Conservation (phyloP, 2,888 invertebrate genomes). For the Harmothoe impar region DNA sequence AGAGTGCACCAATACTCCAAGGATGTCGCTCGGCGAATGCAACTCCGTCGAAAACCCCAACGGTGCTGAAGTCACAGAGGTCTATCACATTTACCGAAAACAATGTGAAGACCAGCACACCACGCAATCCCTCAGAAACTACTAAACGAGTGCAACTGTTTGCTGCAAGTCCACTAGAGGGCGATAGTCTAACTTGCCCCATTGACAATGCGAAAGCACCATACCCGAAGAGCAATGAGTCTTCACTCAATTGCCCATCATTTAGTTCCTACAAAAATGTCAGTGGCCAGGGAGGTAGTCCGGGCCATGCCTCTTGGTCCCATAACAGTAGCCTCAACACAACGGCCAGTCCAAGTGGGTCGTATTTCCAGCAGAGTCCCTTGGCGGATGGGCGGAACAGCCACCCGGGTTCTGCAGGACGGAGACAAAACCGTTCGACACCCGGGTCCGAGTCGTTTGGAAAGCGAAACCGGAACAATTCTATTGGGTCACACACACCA, state of each 20-base stretch:
- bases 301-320: background rate
- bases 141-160: conserved; percentile 75
- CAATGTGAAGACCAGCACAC: conserved; percentile 19
- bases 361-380: background rate
- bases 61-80: conserved; percentile 72
- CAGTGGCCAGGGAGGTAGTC: background rate
- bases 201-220: background rate
- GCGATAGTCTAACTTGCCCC: conserved; percentile 18
- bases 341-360: background rate
- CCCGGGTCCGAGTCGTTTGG: background rate
- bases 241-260: conserved; percentile 27
- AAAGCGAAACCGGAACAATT: conserved; percentile 23
- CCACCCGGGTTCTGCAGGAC: background rate
- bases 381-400: background rate
- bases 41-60: conserved; percentile 78
- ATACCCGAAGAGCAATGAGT: background rate
- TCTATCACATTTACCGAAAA: conserved; percentile 20
- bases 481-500: conserved; percentile 15
- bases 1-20: conserved; percentile 77
- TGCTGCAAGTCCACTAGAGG: conserved; percentile 73
- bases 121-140: conserved; percentile 19
- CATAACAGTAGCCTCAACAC: conserved; percentile 14
- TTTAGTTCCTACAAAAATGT: conserved; percentile 5
- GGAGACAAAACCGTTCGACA: background rate
- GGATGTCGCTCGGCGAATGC: conserved; percentile 75